Conservation (phyloP, 2,113 vertebrate genomes). For the Prochilodus magdalenae region DNA sequence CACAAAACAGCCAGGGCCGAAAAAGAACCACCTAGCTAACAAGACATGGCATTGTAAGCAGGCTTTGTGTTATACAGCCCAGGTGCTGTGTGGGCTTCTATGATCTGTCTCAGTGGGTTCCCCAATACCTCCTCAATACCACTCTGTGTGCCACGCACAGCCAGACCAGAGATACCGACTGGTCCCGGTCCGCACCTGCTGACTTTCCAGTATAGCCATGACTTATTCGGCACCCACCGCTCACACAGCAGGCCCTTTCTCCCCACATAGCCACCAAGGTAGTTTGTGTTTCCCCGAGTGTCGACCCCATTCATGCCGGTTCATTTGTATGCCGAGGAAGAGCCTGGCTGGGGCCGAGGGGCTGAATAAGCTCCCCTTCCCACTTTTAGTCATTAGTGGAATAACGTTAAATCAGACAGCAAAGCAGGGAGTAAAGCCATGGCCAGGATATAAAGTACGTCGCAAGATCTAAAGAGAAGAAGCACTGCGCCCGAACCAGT, state of each 20-base stretch:
- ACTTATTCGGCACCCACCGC: constrained; percentile 56
- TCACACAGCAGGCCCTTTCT: constrained; percentile 57
- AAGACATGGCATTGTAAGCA: constrained; percentile 9
- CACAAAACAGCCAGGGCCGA: neutral
- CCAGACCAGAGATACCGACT: constrained; percentile 32
- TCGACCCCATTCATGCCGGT: constrained; percentile 74
- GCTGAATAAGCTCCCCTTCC: constrained; percentile 72
- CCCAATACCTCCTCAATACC: constrained; percentile 19
- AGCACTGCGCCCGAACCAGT: neutral
- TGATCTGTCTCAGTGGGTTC: constrained; percentile 38
- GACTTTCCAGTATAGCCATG: constrained; percentile 50
- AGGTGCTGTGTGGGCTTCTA: constrained; percentile 27
- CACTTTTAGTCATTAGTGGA: constrained; percentile 63
- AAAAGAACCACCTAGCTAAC: constrained; percentile 34
- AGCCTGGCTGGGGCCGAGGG: constrained; percentile 62
- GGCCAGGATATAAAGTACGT: constrained; percentile 39
- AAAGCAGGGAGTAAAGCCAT: constrained; percentile 63
- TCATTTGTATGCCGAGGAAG: constrained; percentile 77
- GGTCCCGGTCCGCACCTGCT: constrained; percentile 52
- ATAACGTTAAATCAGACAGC: constrained; percentile 67
- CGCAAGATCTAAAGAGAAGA: neutral
- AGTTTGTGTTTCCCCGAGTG: constrained; percentile 65
- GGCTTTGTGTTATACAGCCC: constrained; percentile 19
- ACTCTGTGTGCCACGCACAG: constrained; percentile 27
- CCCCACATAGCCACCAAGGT: constrained; percentile 66